Evolutionary conservation across 1,140 invertebrate genomes (phyloP).

Genomic region (Heliconius eleuchia): DNA sequence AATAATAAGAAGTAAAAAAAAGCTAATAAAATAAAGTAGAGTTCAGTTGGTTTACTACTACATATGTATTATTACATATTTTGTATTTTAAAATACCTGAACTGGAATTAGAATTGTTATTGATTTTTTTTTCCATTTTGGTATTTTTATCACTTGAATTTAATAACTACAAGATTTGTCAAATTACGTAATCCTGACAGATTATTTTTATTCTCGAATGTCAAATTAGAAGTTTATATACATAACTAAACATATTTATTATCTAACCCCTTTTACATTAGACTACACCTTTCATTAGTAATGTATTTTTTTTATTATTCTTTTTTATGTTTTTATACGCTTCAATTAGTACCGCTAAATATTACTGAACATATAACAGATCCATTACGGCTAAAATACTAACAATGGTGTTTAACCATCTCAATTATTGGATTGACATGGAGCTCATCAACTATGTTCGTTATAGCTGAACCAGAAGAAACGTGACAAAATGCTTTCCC

Average conservation of each 20-base stretch:
- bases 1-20: not conserved
- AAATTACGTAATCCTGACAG: slow-evolving; percentile 3
- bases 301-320: not conserved
- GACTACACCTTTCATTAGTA: too few species aligned
- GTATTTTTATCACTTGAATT: slow-evolving; percentile 11
- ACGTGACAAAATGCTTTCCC: too few species aligned
- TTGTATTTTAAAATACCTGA: not conserved
- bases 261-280: not conserved
- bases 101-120: not conserved
- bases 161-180: slow-evolving; percentile 22
- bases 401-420: too few species aligned
- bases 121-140: slow-evolving; percentile 25
- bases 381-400: too few species aligned
- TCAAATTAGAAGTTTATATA: not conserved
- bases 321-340: not conserved
- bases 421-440: too few species aligned
- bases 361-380: too few species aligned
- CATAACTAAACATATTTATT: not conserved
- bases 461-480: too few species aligned
- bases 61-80: not conserved
- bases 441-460: too few species aligned
- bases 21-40: too few species aligned
- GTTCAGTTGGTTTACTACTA: too few species aligned
- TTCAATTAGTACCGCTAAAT: too few species aligned
- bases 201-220: slow-evolving; percentile 1